phyloP scores from a whole-genome alignment of 2,797 vertebrate species.

The Micrastur ruficollis region DNA sequence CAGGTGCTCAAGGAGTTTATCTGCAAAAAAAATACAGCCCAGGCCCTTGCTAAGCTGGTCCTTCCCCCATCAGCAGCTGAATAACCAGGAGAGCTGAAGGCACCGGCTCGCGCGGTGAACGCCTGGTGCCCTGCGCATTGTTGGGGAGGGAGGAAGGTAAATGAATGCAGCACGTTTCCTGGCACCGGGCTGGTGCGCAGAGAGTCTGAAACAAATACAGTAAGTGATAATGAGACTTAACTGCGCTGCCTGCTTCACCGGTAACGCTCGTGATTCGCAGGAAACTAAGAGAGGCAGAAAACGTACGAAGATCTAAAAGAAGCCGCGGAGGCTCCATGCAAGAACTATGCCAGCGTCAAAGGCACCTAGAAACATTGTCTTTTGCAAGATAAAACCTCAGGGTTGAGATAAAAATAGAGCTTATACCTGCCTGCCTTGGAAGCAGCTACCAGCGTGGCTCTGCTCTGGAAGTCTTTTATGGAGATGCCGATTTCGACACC shows the following conservation, averaged over 20 bases:
- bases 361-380: neutral
- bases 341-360: neutral
- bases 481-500: slow-evolving; percentile 48
- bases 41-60: neutral
- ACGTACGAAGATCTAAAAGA: neutral
- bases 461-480: slow-evolving; percentile 57
- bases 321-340: neutral
- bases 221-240: neutral
- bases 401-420: slow-evolving; percentile 76
- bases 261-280: slow-evolving; percentile 1
- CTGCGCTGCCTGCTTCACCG: neutral
- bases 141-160: neutral
- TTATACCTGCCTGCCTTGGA: slow-evolving; percentile 67
- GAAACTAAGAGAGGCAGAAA: slow-evolving; percentile 35
- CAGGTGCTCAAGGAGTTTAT: neutral
- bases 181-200: neutral
- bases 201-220: neutral
- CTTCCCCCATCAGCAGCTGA: neutral
- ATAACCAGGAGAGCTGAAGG: neutral
- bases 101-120: rapidly evolving
- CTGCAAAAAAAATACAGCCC: neutral
- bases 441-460: slow-evolving; percentile 70
- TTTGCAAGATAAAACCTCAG: slow-evolving; percentile 39
- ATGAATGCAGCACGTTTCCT: neutral
- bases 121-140: neutral